Base-by-base conservation (phyloP, 2,797 vertebrate species). In the Menidia menidia region DNA sequence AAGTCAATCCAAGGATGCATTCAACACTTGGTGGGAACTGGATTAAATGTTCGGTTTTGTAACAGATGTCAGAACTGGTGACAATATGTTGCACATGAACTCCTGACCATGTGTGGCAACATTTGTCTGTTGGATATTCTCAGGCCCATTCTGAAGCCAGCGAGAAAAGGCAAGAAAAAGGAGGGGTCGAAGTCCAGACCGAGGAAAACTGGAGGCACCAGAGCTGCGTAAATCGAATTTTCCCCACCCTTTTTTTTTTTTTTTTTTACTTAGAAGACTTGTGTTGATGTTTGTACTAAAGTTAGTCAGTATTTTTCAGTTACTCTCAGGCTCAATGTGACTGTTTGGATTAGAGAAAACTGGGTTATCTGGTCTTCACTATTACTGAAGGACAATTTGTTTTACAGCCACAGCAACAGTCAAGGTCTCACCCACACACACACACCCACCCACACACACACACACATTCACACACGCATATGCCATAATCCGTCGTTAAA, bases 151-250 rank as follows among this genome's bases (percentile, higher is more conserved):
- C 35, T 69, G 67, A 91, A 89, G 76, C 80, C 85, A 12, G 33
- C 71, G 35, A 90, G 81, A 81, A 92, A 88, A 83, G 84, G 68
- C 75, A 92, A 84, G 82, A 93, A 93, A 73, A 92, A 82, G 56
- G 76, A 82, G 63, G 78, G 73, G 44, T 87, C 85, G 55, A 93
- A 89, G 87, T 83, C 88, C 75, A 90, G 82, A 74, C 85, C 83
- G 78, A 93, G 83, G 85, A 91, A 89, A 61, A 64, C 56, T 31
- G 83, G 76, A 78, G 75, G 53, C 65, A 48, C 71, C 76, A 83
- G 78, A 81, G 71, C 71, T 52, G 68, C 4, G 94, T 95, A 92
- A 15, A 93, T 89, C 73, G 4, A 82, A 54, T 41, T 39, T 68
- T 78, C 13, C 9, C 25, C 35, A 45, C 15, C 15, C 4, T 7